Base-by-base conservation (phyloP, 1,140 invertebrate genomes). In the Leptonema lineaticorne region DNA sequence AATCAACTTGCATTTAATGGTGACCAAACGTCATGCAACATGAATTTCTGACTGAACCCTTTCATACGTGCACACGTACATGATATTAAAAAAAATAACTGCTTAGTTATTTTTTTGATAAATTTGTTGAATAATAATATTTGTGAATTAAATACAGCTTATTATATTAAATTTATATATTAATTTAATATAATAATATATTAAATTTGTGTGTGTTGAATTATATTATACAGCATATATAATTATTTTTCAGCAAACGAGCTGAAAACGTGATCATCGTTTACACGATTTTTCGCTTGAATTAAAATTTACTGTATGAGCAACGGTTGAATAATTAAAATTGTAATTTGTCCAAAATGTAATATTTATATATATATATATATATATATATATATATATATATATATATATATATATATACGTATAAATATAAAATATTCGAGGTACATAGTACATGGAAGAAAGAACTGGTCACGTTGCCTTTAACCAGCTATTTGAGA, bases 1-100 rank as follows among this genome's bases (percentile, higher is more conserved):
- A 53, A 53, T 53, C 27, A 53, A 48, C 18, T n/a, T 53, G 50
- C 50, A 53, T 53, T 53, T 53, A 53, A 50, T 24, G 18, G 11
- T 16, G 50, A 41, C 11, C 37, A 16, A 41, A 11, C 50, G 50
- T 53, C 50, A 53, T 24, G 50, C 22, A 26, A 53, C 6, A 14
- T 53, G 22, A 53, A 22, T 53, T 53, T 53, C 22, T 14, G 24
- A 14, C 50, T 14, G 9, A n/a, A 16, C 37, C n/a, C n/a, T 9
- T 41, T 41, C 16, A 16, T 41, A 41, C 16, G 9, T 11, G 16
- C 2, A 41, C 16, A 41, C 9, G 16, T 11, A 41, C 9, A 41
- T 41, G n/a, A n/a, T n/a, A n/a, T n/a, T n/a, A n/a, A n/a, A n/a
- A n/a, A n/a, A n/a, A n/a, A n/a, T n/a, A n/a, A n/a, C n/a, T n/a